Evolutionary conservation across 2,113 vertebrate species (phyloP).

Genomic region (Callipepla squamata): DNA sequence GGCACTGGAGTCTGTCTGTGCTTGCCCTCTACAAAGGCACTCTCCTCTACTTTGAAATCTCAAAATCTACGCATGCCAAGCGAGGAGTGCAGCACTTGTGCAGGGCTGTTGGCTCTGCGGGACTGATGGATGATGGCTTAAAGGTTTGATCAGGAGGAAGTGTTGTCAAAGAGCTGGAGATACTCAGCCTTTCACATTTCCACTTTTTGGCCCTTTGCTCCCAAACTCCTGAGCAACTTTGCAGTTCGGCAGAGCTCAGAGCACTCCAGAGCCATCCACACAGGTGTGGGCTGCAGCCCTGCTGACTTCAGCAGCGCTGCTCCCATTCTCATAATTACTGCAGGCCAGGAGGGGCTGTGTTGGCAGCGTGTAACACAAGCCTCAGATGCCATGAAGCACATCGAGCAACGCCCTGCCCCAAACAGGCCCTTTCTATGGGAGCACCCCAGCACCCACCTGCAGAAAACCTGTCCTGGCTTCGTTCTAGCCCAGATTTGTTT

Average conservation of each 20-base stretch:
- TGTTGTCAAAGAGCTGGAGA: neutral
- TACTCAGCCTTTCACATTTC: accelerated
- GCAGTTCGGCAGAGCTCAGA: neutral
- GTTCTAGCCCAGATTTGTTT: neutral
- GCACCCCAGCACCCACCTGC: neutral
- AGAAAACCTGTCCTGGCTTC: constrained; percentile 7
- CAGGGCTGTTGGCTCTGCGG: neutral
- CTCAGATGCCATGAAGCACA: neutral
- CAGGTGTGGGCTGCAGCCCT: neutral
- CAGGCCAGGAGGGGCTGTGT: neutral
- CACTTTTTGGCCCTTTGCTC: neutral
- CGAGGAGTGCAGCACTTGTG: neutral
- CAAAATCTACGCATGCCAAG: too few relatives aligned
- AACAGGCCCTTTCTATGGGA: neutral
- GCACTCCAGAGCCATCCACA: accelerated
- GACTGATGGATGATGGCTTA: neutral
- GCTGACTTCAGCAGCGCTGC: neutral
- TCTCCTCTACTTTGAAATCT: neutral
- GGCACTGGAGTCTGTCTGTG: neutral
- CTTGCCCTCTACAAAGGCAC: neutral
- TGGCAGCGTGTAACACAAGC: neutral
- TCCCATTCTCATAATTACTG: neutral
- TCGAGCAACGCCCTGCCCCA: neutral
- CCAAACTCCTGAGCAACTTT: neutral
- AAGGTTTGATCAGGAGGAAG: neutral